Percentiles rank a stretch among this genome's conserved stretches.
phyloP scores from a whole-genome alignment of 2,888 invertebrate species.

The Cephus runcator region DNA sequence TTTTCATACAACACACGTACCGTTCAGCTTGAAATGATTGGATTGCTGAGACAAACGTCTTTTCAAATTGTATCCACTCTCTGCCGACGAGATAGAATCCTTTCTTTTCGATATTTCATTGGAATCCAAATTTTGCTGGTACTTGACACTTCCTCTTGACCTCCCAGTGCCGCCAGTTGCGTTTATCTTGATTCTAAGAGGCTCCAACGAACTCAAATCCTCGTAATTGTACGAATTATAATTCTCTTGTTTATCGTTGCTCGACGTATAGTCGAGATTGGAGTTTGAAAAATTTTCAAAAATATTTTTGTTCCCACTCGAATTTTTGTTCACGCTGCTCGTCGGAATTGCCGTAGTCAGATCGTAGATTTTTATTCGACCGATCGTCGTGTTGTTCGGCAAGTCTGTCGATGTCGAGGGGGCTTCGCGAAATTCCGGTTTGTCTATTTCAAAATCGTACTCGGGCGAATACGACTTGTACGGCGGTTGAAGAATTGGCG shows the following conservation, averaged over 20 bases:
- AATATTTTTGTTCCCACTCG: not conserved
- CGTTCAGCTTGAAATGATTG: constrained; percentile 29
- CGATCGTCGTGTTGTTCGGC: constrained; percentile 7
- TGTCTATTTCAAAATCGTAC: constrained; percentile 16
- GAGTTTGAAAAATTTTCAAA: not conserved
- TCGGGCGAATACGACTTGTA: constrained; percentile 24
- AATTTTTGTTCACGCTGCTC: constrained; percentile 3
- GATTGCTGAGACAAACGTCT: constrained; percentile 20
- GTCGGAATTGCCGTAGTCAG: constrained; percentile 27
- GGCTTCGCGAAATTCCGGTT: constrained; percentile 8
- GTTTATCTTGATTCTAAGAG: constrained; percentile 11
- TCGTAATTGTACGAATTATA: not conserved
- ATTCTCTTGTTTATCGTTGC: not conserved
- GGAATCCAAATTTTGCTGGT: constrained; percentile 23
- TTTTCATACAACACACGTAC: constrained; percentile 19
- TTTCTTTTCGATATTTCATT: constrained; percentile 25
- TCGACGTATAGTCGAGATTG: not conserved
- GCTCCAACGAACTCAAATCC: constrained; percentile 11
- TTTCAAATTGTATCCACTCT: constrained; percentile 25
- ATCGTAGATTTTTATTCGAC: constrained; percentile 29
- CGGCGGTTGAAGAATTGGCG: constrained; percentile 33
- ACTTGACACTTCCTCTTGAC: constrained; percentile 28
- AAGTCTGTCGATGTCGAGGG: constrained; percentile 7
- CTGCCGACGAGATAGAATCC: constrained; percentile 12
- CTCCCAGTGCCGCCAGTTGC: constrained; percentile 4